Evolutionary conservation across 2,113 vertebrate species (phyloP), one percentile per base, ranked within the genome.

Genomic region (Lophura nycthemera): DNA sequence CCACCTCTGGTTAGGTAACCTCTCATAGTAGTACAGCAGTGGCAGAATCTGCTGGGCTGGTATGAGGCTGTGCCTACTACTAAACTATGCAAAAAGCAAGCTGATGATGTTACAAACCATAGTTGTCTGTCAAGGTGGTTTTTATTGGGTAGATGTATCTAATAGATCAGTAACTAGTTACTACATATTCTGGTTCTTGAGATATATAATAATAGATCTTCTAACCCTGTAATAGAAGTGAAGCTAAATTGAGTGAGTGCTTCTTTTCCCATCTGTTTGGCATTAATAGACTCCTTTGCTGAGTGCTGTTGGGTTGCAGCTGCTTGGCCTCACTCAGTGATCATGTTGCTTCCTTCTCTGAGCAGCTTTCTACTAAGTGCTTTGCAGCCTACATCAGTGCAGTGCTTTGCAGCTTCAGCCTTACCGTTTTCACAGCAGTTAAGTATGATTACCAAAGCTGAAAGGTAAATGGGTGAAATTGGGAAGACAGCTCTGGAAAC

Each of bases 361-460:
- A 57, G 85, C 69, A 77, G 40, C n/a, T 72, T 86, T 6, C 50
- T 91, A 70, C 61, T 36, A 45, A 48, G 64, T 48, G 59, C 48
- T 85, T 57, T 92, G 78, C 59, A 79, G 84, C 8, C 59, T 21
- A 7, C 16, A 57, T 30, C 50, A 30, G 34, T 30, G 65, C 72
- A 89, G 90, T 47, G 54, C 75, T 96, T 92, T 77, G 76, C 69
- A 84, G 77, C 92, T 93, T 78, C 54, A 88, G 34, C 52, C 59
- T 54, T 77, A 84, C 64, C 30, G 8, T 93, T 95, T 90, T 84
- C 60, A 36, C n/a, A 38, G 72, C 56, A 70, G 32, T 63, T 50
- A 73, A 66, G 43, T 54, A 45, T 57, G 65, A 69, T 90, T 78
- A 56, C 73, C 60, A 72, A 92, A 92, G 59, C 43, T 61, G 63